phyloP scores from a whole-genome alignment of 2,113 vertebrate genomes.

The Amia ocellicauda region DNA sequence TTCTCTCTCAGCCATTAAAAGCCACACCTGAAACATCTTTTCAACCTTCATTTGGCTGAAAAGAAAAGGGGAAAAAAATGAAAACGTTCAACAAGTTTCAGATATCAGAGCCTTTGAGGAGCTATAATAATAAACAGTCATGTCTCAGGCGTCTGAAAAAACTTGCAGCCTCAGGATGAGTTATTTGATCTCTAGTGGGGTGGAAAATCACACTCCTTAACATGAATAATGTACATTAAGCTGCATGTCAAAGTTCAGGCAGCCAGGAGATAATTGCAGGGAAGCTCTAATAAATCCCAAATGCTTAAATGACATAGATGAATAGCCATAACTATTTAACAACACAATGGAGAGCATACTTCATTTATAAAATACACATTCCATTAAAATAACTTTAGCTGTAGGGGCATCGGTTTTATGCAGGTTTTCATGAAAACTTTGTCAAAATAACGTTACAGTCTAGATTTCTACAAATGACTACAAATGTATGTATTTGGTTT shows the following conservation, averaged over 20 bases:
- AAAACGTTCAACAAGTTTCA: conserved; percentile 5
- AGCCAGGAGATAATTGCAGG: conserved; percentile 14
- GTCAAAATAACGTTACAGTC: no score
- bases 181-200: conserved; percentile 12
- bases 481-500: no score
- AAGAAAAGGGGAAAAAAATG: neutral
- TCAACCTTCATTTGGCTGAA: no score
- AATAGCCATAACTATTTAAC: conserved; percentile 8
- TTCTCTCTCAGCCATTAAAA: no score
- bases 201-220: conserved; percentile 17
- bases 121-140: conserved; percentile 11
- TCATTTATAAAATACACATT: no score
- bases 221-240: conserved; percentile 28
- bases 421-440: no score
- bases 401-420: no score
- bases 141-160: neutral
- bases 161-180: neutral
- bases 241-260: conserved; percentile 19
- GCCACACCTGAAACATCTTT: no score
- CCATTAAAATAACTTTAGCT: no score
- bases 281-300: conserved; percentile 8
- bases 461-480: no score
- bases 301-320: neutral
- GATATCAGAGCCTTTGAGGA: neutral
- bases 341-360: neutral